Conservation (phyloP, 2,113 vertebrate species). For the Lepus europaeus region DNA sequence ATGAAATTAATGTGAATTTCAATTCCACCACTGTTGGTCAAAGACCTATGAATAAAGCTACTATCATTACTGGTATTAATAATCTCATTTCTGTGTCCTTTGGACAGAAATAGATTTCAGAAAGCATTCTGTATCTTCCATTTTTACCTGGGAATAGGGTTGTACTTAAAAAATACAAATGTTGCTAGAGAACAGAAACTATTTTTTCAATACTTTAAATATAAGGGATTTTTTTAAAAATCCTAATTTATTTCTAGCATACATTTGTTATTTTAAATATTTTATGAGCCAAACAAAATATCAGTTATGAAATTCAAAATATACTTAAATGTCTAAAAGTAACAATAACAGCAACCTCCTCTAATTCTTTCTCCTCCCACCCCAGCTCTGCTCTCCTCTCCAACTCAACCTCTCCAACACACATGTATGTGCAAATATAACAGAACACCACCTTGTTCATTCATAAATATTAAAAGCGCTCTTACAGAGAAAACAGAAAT, state of each 20-base stretch:
- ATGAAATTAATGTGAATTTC: slow-evolving; percentile 21
- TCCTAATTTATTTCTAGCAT: slow-evolving; percentile 21
- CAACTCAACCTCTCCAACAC: background rate
- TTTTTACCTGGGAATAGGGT: background rate
- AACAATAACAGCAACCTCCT: background rate
- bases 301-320: slow-evolving; percentile 38
- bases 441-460: background rate
- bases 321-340: background rate
- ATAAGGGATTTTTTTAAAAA: background rate
- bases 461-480: background rate
- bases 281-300: slow-evolving; percentile 31
- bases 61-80: background rate
- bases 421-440: background rate
- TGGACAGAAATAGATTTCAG: slow-evolving; percentile 19
- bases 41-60: background rate
- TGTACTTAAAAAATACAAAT: slow-evolving; percentile 28
- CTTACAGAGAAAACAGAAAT: slow-evolving; percentile 43
- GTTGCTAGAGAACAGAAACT: background rate
- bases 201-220: slow-evolving; percentile 33
- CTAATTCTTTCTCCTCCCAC: background rate
- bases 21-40: background rate
- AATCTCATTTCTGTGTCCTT: slow-evolving; percentile 14
- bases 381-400: background rate
- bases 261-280: background rate
- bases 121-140: background rate